Conservation (phyloP, 2,113 vertebrate genomes). For the Rhinopomastus cyanomelas region DNA sequence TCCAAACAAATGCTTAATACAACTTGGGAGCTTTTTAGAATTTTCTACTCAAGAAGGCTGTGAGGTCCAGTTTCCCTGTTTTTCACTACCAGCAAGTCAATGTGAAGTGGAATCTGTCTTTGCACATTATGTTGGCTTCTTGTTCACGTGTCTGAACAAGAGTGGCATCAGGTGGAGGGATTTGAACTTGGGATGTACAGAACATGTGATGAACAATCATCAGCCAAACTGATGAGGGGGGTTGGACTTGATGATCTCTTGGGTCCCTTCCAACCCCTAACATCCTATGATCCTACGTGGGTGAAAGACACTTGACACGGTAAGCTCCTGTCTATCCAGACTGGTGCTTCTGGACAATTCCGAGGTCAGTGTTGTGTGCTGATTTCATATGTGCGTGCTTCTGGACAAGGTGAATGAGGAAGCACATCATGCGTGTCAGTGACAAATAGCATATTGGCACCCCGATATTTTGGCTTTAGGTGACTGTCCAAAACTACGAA, state of each 20-base stretch:
- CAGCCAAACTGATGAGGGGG: background rate
- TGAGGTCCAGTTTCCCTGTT: accelerated
- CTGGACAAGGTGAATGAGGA: background rate
- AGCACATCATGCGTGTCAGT: background rate
- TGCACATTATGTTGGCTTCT: accelerated
- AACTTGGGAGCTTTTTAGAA: background rate
- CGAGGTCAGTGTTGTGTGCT: background rate
- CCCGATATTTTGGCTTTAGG: background rate
- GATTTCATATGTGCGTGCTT: background rate
- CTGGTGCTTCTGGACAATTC: background rate
- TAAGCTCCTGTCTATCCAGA: background rate
- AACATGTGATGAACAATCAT: background rate
- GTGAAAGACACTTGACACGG: accelerated
- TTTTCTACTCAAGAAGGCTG: background rate
- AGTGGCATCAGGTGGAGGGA: accelerated
- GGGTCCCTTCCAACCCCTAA: no score
- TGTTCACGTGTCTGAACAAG: background rate
- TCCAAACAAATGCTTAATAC: background rate
- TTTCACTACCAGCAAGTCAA: background rate
- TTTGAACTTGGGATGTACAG: background rate
- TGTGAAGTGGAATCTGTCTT: background rate
- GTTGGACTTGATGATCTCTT: no score
- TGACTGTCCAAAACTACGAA: background rate
- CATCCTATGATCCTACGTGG: no score
- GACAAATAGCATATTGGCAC: background rate